Conservation (phyloP, 2,797 vertebrate species). For the Tangara arthus region DNA sequence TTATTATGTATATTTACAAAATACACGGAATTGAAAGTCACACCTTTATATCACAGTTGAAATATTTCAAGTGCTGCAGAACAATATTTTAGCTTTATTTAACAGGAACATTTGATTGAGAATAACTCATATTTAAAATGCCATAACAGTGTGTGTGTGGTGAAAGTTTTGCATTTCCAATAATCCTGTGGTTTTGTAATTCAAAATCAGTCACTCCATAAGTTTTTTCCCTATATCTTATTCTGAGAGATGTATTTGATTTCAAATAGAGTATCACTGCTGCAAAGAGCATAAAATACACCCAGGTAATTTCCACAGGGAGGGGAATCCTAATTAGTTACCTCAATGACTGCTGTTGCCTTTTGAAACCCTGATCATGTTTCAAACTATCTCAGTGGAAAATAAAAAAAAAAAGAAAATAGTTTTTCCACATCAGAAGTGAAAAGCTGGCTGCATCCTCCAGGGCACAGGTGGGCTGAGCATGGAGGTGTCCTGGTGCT, state of each 20-base stretch:
- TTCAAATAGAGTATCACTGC: neutral
- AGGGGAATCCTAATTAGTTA: neutral
- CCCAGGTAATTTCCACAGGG: neutral
- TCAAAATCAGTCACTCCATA: neutral
- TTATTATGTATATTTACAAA: neutral
- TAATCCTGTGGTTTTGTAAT: neutral
- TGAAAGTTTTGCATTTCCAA: neutral
- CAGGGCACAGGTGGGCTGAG: neutral
- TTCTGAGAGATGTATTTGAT: neutral
- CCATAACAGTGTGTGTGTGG: neutral
- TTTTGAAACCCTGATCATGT: neutral
- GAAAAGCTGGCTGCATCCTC: neutral
- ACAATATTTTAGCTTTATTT: neutral
- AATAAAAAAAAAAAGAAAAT: constrained; percentile 2
- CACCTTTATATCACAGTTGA: neutral
- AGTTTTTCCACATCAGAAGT: neutral
- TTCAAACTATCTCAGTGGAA: neutral
- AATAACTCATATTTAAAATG: neutral
- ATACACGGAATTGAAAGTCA: neutral
- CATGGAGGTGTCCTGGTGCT: neutral
- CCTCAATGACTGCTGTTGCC: neutral
- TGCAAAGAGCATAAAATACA: neutral
- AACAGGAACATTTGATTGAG: neutral
- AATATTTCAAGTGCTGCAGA: neutral
- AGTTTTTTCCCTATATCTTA: neutral